These are phyloP conservation scores for Cichladusa arquata DNA, from an alignment of 2,113 vertebrate genomes.

Conservation along the genomic window DNA sequence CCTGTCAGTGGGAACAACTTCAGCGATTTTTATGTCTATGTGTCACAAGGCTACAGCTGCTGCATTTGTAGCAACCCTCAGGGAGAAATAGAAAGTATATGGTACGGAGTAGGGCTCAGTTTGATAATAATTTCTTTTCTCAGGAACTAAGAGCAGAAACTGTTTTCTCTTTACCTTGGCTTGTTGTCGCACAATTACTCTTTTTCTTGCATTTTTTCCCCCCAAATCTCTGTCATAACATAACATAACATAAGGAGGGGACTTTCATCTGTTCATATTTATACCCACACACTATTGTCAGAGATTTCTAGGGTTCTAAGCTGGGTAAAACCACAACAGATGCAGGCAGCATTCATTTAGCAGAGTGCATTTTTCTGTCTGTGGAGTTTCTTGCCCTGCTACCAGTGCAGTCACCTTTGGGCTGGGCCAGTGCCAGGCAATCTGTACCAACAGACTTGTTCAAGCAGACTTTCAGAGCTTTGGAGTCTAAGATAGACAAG, in stretches of 20 bases:
- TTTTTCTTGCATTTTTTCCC: background rate
- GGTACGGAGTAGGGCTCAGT: background rate
- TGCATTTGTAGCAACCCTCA: background rate
- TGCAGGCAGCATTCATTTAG: background rate
- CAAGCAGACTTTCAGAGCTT: background rate
- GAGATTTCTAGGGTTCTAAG: background rate
- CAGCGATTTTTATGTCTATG: background rate
- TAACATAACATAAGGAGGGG: background rate
- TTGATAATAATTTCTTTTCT: background rate
- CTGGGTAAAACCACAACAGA: background rate
- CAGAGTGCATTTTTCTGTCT: background rate
- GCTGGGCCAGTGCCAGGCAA: background rate
- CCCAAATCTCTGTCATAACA: background rate
- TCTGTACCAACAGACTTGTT: background rate
- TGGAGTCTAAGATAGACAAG: background rate
- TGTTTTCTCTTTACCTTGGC: background rate
- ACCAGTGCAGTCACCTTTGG: background rate
- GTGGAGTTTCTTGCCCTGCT: background rate
- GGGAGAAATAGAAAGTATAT: background rate
- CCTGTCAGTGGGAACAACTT: background rate
- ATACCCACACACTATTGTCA: background rate
- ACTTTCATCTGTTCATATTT: background rate
- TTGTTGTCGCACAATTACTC: background rate
- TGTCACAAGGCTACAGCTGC: background rate
- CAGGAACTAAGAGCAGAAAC: background rate